Conservation (phyloP, 2,797 vertebrate genomes). For the Psittacula echo region DNA sequence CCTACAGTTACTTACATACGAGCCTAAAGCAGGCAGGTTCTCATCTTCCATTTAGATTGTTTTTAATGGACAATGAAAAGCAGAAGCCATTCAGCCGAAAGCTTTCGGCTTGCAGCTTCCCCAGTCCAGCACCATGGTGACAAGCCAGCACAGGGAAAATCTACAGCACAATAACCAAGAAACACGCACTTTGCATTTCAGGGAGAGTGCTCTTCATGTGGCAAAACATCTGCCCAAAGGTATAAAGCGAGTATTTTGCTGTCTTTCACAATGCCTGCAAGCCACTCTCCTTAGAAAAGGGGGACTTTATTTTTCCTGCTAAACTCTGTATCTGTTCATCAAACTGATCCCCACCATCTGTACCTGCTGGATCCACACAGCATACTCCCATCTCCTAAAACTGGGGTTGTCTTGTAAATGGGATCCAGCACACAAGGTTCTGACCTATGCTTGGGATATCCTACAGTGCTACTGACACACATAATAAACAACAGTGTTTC, state of each 20-base stretch:
- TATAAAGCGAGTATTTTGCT: not conserved
- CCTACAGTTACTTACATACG: not conserved
- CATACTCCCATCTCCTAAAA: not conserved
- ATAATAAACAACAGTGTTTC: not conserved
- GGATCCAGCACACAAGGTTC: not conserved
- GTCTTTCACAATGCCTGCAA: not conserved
- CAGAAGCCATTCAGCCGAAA: not conserved
- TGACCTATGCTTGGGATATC: not conserved
- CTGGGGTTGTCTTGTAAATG: not conserved
- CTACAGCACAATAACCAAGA: not conserved
- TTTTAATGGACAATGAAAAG: not conserved
- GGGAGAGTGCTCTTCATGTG: not conserved
- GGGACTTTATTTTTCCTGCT: not conserved
- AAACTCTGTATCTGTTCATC: not conserved
- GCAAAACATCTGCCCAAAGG: not conserved
- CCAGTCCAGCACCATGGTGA: not conserved
- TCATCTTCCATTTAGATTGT: not conserved
- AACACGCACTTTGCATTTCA: not conserved
- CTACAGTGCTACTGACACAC: not conserved
- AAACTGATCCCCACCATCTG: not conserved
- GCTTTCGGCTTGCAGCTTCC: slow-evolving; percentile 8
- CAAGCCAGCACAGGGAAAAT: not conserved
- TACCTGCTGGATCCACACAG: not conserved
- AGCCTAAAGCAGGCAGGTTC: not conserved
- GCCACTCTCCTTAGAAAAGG: not conserved